Conservation (phyloP, 2,113 vertebrate genomes). For the zebrafish (Danio rerio) region DNA sequence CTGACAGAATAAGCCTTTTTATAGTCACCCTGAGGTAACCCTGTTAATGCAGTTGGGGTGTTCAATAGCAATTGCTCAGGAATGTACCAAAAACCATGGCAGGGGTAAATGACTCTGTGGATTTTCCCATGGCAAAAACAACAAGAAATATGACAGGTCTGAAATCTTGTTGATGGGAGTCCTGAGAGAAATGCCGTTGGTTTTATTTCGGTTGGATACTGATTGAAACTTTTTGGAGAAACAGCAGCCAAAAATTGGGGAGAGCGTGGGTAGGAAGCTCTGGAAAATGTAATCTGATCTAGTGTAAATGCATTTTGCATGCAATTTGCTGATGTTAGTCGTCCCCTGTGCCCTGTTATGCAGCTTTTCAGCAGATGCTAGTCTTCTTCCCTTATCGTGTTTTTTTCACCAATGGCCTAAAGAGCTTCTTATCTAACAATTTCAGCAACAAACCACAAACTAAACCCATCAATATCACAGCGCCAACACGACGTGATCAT, state of each 20-base stretch:
- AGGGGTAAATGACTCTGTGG: conserved; percentile 38
- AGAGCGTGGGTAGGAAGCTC: neutral
- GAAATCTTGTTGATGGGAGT: neutral
- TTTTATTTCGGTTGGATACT: neutral
- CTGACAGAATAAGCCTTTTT: neutral
- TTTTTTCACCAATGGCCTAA: conserved; percentile 5
- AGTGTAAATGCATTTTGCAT: conserved; percentile 56
- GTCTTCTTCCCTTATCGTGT: neutral
- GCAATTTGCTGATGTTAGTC: conserved; percentile 41
- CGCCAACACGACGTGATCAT: neutral
- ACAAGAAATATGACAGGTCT: neutral
- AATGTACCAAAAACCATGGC: neutral
- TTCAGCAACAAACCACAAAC: neutral
- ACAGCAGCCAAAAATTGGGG: neutral
- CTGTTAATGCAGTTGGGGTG: conserved; percentile 30
- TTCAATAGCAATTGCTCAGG: conserved; percentile 47
- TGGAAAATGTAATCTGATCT: conserved; percentile 15
- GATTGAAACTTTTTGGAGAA: conserved; percentile 10
- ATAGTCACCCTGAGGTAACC: neutral
- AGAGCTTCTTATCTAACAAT: conserved; percentile 14
- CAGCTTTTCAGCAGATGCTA: neutral
- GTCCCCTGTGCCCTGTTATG: conserved; percentile 46
- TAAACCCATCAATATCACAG: neutral
- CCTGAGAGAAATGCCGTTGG: neutral
- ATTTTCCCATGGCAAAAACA: conserved; percentile 45